phyloP scores from a whole-genome alignment of 2,797 vertebrate species.

The Loris lydekkerianus region DNA sequence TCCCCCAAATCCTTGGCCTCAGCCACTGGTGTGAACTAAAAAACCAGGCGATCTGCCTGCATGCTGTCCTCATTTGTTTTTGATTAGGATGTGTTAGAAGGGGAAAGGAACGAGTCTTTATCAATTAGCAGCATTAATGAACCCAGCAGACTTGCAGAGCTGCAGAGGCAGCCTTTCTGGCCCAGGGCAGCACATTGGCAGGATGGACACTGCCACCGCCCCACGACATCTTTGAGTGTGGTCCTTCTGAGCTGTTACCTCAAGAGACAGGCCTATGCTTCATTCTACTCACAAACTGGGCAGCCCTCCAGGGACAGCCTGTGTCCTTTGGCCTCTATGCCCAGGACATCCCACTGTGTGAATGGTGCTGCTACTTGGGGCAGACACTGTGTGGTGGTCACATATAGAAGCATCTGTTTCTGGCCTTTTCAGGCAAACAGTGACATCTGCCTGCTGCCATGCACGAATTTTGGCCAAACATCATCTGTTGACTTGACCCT shows the following conservation, averaged over 20 bases:
- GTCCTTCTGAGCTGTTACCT: neutral
- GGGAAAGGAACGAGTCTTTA: neutral
- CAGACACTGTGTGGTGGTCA: neutral
- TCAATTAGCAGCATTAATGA: neutral
- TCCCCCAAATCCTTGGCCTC: conserved; percentile 59
- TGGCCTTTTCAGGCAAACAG: neutral
- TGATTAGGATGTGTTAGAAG: conserved; percentile 20
- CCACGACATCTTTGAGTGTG: neutral
- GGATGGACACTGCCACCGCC: rapidly evolving
- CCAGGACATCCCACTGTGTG: rapidly evolving
- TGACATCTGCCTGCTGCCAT: rapidly evolving
- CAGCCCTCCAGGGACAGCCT: neutral
- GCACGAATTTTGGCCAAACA: neutral
- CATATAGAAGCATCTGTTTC: rapidly evolving
- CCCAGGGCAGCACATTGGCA: neutral
- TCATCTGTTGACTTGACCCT: neutral
- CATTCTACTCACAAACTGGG: too few species aligned
- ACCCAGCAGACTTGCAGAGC: neutral
- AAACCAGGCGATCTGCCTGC: neutral
- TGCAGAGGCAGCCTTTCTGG: neutral
- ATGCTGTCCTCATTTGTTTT: conserved; percentile 44
- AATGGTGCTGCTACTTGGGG: rapidly evolving
- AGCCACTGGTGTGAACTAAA: conserved; percentile 35
- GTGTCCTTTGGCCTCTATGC: neutral
- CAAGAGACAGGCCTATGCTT: neutral